Evolutionary conservation across 1,140 invertebrate species (phyloP).

Genomic region (Drosophila ananassae): DNA sequence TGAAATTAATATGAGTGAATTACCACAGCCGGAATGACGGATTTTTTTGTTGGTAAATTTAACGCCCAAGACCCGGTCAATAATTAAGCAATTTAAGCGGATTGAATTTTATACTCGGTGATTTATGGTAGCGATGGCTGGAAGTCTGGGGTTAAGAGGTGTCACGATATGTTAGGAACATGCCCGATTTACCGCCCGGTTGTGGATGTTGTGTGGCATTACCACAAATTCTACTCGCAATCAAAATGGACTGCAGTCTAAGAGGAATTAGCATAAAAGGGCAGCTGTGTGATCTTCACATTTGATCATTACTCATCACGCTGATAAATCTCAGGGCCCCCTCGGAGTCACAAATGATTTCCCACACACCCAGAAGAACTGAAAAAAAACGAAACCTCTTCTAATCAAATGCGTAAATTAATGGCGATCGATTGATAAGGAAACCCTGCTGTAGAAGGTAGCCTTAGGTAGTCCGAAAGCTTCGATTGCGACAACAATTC

Average conservation of each 20-base stretch:
- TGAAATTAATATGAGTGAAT: slow-evolving; percentile 83
- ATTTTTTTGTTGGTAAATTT: slow-evolving; percentile 69
- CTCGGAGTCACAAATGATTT: slow-evolving; percentile 47
- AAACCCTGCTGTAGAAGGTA: not conserved
- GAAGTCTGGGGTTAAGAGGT: slow-evolving; percentile 48
- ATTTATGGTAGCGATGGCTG: slow-evolving; percentile 65
- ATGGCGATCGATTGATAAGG: slow-evolving; percentile 58
- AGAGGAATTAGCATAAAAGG: slow-evolving; percentile 33
- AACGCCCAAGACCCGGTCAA: slow-evolving; percentile 67
- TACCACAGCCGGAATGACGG: slow-evolving; percentile 72
- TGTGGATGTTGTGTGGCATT: not conserved
- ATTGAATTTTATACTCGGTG: slow-evolving; percentile 65
- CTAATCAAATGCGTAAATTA: slow-evolving; percentile 70
- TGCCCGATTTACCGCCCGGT: not conserved
- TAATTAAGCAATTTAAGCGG: slow-evolving; percentile 83
- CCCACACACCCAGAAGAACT: slow-evolving; percentile 53
- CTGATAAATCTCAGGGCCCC: slow-evolving; percentile 41
- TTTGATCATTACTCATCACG: slow-evolving; percentile 53
- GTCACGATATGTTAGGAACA: slow-evolving; percentile 44
- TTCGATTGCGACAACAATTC: slow-evolving; percentile 39
- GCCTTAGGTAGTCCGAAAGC: slow-evolving; percentile 35
- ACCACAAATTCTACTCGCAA: slow-evolving; percentile 9
- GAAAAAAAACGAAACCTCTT: slow-evolving; percentile 7
- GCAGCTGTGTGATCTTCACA: slow-evolving; percentile 49
- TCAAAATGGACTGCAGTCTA: not conserved